Percentiles rank a stretch among this genome's conserved stretches.
These are phyloP conservation scores for Teleogryllus occipitalis DNA, from an alignment of 1,140 invertebrate species.

Conservation along the genomic window DNA sequence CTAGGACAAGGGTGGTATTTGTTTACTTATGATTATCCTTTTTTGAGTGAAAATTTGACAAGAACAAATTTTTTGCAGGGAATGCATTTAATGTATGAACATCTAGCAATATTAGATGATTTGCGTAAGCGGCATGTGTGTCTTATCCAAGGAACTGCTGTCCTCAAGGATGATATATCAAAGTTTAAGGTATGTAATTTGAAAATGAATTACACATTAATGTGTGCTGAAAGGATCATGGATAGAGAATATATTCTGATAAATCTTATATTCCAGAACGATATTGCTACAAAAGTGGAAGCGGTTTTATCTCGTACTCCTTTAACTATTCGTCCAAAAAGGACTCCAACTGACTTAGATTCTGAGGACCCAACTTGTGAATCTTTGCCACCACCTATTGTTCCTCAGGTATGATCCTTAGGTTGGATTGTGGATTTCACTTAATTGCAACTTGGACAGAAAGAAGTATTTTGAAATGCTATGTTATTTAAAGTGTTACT, in stretches of 20 bases:
- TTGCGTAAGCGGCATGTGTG: slow-evolving; percentile 49
- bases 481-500: no score
- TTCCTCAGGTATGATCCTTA: slow-evolving; percentile 28
- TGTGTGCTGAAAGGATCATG: no score
- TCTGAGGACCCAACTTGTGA: slow-evolving; percentile 38
- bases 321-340: slow-evolving; percentile 58
- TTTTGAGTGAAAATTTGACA: no score
- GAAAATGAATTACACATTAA: no score
- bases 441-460: no score
- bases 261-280: slow-evolving; percentile 45
- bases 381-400: slow-evolving; percentile 34
- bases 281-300: slow-evolving; percentile 55
- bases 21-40: no score
- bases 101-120: slow-evolving; percentile 55
- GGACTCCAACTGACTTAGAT: slow-evolving; percentile 52
- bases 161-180: slow-evolving; percentile 54
- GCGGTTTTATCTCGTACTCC: slow-evolving; percentile 58
- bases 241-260: background rate
- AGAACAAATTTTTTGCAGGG: slow-evolving; percentile 34
- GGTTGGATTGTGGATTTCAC: no score
- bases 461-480: no score
- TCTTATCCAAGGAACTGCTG: slow-evolving; percentile 47
- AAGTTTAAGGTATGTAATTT: slow-evolving; percentile 47
- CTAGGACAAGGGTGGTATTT: no score
- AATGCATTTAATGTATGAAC: slow-evolving; percentile 60